Evolutionary conservation across 2,113 vertebrate species (phyloP), one percentile per base, ranked within the genome.

Genomic region (Scomber colias): DNA sequence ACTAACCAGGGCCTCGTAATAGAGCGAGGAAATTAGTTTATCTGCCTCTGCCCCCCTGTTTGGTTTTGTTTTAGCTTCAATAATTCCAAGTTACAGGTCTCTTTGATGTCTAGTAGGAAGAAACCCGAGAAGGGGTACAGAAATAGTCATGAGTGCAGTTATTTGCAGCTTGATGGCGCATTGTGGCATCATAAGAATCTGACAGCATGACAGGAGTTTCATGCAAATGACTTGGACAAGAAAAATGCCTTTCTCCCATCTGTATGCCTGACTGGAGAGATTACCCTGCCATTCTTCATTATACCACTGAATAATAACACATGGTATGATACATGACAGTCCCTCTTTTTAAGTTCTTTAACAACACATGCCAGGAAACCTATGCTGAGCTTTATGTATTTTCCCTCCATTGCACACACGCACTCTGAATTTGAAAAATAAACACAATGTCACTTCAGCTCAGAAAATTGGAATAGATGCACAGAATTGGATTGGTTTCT

Each of bases 31-130:
- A 90, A 89, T 90, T 62, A 75, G 73, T 86, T 86, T 71, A 90
- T 86, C 70, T 80, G 64, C 63, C 13, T 68, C 67, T 88, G 71
- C 44, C 24, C 67, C 81, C 70, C 77, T 84, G 83, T 77, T 84
- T 89, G 82, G 24, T 84, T 35, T 35, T 35, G 24, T 40, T 40
- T 40, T 40, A 75, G 63, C 70, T 64, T 40, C 64, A 81, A 84
- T 68, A 54, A 77, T 81, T 90, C 59, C 50, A 48, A 77, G 61
- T 86, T 86, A 75, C 54, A 68, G 55, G 45, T 35, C 27, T 72
- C 87, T 90, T 90, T 91, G 87, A 93, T 82, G 86, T 87, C 44
- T 9, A n/a, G 50, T 56, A 59, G 61, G 48, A 62, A 61, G 87
- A 90, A 90, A 90, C 76, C 79, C 62, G 83, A 91, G 86, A 11